Evolutionary conservation across 2,113 vertebrate genomes (phyloP).

Genomic region (Phoenicopterus ruber): DNA sequence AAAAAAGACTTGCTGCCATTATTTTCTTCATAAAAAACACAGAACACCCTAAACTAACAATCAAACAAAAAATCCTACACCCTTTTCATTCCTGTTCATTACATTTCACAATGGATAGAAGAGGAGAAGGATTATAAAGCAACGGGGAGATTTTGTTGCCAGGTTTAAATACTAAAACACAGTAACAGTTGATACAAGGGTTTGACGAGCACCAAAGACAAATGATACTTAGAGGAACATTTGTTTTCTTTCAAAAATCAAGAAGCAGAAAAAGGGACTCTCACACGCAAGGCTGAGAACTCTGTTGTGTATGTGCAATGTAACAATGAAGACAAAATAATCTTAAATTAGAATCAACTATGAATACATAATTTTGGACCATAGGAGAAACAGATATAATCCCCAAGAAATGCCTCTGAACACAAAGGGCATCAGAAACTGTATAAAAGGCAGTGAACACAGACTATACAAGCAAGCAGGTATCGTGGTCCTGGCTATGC

Average conservation of each 20-base stretch:
- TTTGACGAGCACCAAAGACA: not conserved
- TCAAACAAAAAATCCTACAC: not conserved
- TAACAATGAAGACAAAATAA: not conserved
- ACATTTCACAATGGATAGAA: not conserved
- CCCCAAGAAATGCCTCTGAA: not conserved
- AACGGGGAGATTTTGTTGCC: not conserved
- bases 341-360: not conserved
- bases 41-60: not conserved
- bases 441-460: not conserved
- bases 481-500: not conserved
- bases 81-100: not conserved
- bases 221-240: not conserved
- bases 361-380: not conserved
- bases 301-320: not conserved
- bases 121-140: not conserved
- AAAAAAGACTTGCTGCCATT: not conserved
- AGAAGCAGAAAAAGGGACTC: not conserved
- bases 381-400: not conserved
- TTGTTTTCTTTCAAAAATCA: not conserved
- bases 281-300: not conserved
- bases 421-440: not conserved
- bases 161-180: not conserved
- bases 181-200: accelerated
- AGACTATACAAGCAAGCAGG: not conserved
- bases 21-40: not conserved